A percentile compares a stretch with the other conserved stretches of the same genome.
Evolutionary conservation across 2,888 invertebrate genomes (phyloP).

Genomic region (Ptilodon capucinus): DNA sequence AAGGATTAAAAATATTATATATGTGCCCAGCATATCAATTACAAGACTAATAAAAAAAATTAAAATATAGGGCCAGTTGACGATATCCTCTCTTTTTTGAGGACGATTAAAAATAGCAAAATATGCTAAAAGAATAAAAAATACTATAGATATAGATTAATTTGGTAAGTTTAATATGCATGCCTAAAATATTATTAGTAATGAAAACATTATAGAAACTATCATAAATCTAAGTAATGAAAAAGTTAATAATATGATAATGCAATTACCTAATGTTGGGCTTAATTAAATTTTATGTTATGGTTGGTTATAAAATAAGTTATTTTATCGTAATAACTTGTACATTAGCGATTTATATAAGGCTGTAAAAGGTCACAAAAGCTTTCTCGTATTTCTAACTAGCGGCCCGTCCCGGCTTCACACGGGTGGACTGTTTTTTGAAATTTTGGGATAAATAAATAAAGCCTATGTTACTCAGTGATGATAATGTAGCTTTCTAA

Average conservation of each 20-base stretch:
- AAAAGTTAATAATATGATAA: neutral
- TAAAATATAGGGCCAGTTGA: no score
- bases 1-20: neutral
- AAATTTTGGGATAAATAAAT: no score
- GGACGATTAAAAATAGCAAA: no score
- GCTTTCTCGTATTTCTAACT: conserved; percentile 24
- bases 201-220: neutral
- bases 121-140: no score
- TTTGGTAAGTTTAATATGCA: neutral
- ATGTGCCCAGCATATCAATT: no score
- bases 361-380: conserved; percentile 7
- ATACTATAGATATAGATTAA: neutral
- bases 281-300: neutral
- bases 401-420: no score
- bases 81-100: no score
- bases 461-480: no score
- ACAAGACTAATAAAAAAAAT: no score
- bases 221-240: conserved; percentile 1
- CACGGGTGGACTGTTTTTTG: no score
- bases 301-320: neutral
- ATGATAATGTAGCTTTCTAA: no score
- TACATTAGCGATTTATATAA: neutral
- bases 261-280: neutral
- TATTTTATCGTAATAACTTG: neutral
- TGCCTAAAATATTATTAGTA: neutral